phyloP scores from a whole-genome alignment of 2,797 vertebrate genomes.

The Garrulus glandarius region DNA sequence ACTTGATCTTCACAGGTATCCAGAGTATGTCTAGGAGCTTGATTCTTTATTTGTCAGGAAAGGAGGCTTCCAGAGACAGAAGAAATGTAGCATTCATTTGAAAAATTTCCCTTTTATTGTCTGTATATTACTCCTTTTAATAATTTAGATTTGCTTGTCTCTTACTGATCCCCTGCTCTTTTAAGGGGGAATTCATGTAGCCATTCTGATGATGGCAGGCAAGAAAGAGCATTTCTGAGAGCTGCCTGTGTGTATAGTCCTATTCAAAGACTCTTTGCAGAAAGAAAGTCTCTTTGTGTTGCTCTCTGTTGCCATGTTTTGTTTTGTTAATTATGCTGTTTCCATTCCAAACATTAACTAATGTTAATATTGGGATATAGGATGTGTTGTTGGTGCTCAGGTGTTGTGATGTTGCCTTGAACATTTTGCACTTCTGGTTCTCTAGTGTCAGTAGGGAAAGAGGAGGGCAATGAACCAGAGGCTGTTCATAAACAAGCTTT shows the following conservation, averaged over 20 bases:
- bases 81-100: neutral
- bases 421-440: neutral
- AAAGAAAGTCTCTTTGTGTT: neutral
- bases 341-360: neutral
- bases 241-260: neutral
- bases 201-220: neutral
- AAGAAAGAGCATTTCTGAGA: neutral
- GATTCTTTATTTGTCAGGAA: neutral
- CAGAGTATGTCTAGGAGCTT: neutral
- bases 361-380: neutral
- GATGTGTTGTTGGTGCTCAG: neutral
- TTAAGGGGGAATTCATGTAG: neutral
- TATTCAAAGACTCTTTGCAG: neutral
- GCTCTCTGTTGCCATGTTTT: neutral
- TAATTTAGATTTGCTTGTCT: neutral
- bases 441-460: neutral
- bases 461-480: neutral
- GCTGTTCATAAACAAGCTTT: neutral
- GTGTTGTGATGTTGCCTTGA: neutral
- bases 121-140: neutral
- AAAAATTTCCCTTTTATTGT: neutral
- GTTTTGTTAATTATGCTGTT: neutral
- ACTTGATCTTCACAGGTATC: neutral
- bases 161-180: neutral
- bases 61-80: neutral